A percentile compares a stretch with the other conserved stretches of the same genome.
Evolutionary conservation across 2,888 invertebrate genomes (phyloP).

Genomic region (Gortyna flavago): DNA sequence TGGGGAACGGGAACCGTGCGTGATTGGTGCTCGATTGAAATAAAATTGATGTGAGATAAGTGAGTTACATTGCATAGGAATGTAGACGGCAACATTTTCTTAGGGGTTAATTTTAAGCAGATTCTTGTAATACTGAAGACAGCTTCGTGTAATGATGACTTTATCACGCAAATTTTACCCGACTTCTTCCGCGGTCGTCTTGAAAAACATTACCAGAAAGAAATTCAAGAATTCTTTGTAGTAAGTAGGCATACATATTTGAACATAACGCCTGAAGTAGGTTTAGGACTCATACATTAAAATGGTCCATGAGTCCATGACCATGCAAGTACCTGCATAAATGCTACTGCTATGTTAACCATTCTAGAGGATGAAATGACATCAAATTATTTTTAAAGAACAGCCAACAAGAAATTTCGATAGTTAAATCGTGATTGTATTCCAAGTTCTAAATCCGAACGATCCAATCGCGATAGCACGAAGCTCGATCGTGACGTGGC

Average conservation of each 20-base stretch:
- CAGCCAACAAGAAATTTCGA: conserved; percentile 71
- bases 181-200: conserved; percentile 36
- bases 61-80: conserved; percentile 1
- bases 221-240: conserved; percentile 43
- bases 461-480: conserved; percentile 86
- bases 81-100: not conserved
- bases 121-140: not conserved
- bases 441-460: conserved; percentile 83
- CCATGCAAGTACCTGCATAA: conserved; percentile 46
- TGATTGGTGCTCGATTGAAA: conserved; percentile 78
- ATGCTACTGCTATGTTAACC: conserved; percentile 58
- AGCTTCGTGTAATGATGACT: conserved; percentile 1
- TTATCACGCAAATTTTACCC: conserved; percentile 21
- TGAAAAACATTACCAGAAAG: conserved; percentile 33
- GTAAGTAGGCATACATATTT: conserved; percentile 24
- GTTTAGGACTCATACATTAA: conserved; percentile 26
- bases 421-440: conserved; percentile 80
- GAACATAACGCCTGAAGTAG: conserved; percentile 37
- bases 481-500: conserved; percentile 89
- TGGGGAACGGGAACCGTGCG: conserved; percentile 80
- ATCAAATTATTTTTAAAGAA: conserved; percentile 64
- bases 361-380: conserved; percentile 46
- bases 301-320: conserved; percentile 54
- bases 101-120: not conserved
- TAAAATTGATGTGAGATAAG: conserved; percentile 32